A percentile compares a stretch with the other conserved stretches of the same genome.
phyloP scores from a whole-genome alignment of 2,113 vertebrate species.

The Ibidorhyncha struthersii region DNA sequence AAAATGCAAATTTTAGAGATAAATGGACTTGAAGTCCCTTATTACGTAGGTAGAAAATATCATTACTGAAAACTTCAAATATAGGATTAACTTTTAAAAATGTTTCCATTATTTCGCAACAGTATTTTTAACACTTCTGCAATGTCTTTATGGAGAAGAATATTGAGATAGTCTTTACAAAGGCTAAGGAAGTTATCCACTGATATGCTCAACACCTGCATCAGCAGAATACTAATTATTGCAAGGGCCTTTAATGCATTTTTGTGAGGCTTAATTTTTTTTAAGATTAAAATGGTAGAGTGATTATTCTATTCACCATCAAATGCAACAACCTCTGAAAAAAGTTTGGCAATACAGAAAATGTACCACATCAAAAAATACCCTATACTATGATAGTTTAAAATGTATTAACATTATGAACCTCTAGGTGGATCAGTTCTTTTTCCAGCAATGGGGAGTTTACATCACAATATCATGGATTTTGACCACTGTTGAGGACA shows the following conservation, averaged over 20 bases:
- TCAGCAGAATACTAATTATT: neutral
- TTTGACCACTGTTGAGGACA: neutral
- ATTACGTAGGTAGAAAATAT: neutral
- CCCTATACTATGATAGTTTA: neutral
- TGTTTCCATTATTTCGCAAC: neutral
- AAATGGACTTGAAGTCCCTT: neutral
- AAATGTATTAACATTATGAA: neutral
- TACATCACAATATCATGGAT: neutral
- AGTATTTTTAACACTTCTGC: neutral
- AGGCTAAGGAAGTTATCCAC: neutral
- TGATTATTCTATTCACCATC: neutral
- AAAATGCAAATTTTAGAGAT: constrained; percentile 38
- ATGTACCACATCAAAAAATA: neutral
- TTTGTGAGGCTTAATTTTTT: neutral
- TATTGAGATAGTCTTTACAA: neutral
- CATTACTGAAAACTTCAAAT: neutral
- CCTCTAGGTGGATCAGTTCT: fast-evolving
- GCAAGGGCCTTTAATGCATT: neutral
- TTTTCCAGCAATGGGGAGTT: neutral
- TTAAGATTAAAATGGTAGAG: neutral
- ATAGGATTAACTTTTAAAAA: neutral
- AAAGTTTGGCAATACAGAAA: neutral
- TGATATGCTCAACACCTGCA: neutral
- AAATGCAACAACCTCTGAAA: neutral
- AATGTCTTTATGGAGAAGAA: neutral